Base-by-base conservation (phyloP, 2,888 invertebrate genomes). In the Stramonita haemastoma region DNA sequence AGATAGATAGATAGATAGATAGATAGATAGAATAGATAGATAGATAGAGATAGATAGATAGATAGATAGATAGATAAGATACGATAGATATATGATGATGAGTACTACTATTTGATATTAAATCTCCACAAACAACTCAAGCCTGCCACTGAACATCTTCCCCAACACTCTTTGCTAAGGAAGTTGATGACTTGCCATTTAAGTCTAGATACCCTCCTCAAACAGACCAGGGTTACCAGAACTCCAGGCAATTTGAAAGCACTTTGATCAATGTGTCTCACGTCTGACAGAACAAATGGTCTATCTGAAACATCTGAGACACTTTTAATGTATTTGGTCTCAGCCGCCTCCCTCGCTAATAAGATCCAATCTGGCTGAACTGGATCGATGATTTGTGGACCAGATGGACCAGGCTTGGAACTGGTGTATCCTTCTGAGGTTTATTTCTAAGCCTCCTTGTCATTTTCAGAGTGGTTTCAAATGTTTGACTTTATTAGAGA, bases 281-380 rank as follows among this genome's bases (percentile, higher is more conserved):
- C 34, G 79, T 79, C 34, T 26, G 79, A 15, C 34, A 19, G 73
- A 26, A 32, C 79, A 79, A 79, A 46, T 79, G 34, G 32, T 79
- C 79, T 32, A 79, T 79, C 32, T 32, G 34, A 32, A 32, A 8
- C 79, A 1, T 46, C 32, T n/a, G 81, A 36, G 81, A 83, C 81
- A 46, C 81, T 83, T 83, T 46, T 83, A 83, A 83, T 83, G 81
- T 13, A 36, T 83, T 83, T 83, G 81, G 81, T 26, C 46, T 46
- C 81, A 29, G 26, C 81, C 81, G 46, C 81, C 81, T 83, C 81
- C 6, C 32, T 36, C 22, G n/a, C 19, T 19, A 83, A 83, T 36
- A 83, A 83, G 36, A 83, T 83, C 36, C 26, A 83, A 83, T 83
- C 81, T 26, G 46, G 19, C 46, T 46, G 36, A 83, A 83, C 36